phyloP scores from a whole-genome alignment of 2,113 vertebrate genomes.

The Redunca redunca region DNA sequence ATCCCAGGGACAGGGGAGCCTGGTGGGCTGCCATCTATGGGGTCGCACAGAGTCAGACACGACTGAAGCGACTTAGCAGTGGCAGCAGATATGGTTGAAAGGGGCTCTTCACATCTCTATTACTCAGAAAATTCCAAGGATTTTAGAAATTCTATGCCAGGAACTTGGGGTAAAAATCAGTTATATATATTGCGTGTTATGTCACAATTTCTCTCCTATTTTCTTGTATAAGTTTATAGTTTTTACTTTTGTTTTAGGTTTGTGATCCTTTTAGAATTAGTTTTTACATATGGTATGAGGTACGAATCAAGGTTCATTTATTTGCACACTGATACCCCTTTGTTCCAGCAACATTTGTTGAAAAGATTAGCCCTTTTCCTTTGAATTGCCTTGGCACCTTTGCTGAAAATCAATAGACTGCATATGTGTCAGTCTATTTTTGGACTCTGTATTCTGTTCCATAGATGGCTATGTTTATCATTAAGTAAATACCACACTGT shows the following conservation, averaged over 20 bases:
- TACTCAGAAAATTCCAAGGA: not conserved
- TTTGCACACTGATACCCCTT: not conserved
- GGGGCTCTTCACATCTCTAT: not conserved
- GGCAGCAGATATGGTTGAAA: not conserved
- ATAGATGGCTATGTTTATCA: not conserved
- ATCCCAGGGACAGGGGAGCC: no score
- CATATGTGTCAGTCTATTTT: not conserved
- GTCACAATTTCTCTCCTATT: not conserved
- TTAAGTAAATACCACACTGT: not conserved
- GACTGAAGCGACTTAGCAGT: no score
- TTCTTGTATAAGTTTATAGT: not conserved
- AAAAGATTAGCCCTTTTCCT: not conserved
- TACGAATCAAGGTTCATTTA: not conserved
- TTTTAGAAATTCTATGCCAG: not conserved
- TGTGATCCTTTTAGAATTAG: not conserved
- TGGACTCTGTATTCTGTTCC: constrained; percentile 9
- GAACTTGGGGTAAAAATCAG: not conserved
- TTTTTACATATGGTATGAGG: not conserved
- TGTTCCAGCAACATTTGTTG: constrained; percentile 18
- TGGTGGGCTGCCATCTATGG: no score
- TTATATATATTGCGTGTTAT: not conserved
- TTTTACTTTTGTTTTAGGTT: not conserved
- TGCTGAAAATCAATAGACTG: not conserved
- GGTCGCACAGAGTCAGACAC: no score
- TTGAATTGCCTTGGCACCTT: not conserved